phyloP scores from a whole-genome alignment of 2,113 vertebrate genomes.

The Brienomyrus longianalis region DNA sequence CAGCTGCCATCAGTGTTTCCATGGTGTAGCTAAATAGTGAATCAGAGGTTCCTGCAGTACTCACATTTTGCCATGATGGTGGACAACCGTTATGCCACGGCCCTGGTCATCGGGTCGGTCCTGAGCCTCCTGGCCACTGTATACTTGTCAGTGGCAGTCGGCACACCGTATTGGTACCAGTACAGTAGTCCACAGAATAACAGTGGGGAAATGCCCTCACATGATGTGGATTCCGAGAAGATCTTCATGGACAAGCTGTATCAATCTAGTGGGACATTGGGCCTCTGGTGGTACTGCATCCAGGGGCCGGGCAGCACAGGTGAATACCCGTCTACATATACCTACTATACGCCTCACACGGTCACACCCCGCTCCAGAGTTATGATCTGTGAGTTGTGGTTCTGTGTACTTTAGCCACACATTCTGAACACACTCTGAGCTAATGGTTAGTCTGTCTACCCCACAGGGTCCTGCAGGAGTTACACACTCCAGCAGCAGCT shows the following conservation, averaged over 20 bases:
- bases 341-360: not conserved
- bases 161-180: slow-evolving; percentile 92
- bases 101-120: slow-evolving; percentile 88
- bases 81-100: slow-evolving; percentile 93
- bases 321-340: not conserved
- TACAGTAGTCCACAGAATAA: slow-evolving; percentile 73
- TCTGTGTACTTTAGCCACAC: not conserved
- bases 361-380: not conserved
- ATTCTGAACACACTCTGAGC: not conserved
- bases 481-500: slow-evolving; percentile 86
- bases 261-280: slow-evolving; percentile 74
- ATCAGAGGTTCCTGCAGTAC: not conserved
- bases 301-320: slow-evolving; percentile 55
- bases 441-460: not conserved
- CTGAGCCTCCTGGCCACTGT: slow-evolving; percentile 89
- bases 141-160: slow-evolving; percentile 86
- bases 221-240: slow-evolving; percentile 68
- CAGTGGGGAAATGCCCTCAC: slow-evolving; percentile 43
- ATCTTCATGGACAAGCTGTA: slow-evolving; percentile 67
- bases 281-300: slow-evolving; percentile 89
- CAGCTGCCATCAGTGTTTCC: not conserved
- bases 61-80: slow-evolving; percentile 58
- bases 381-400: not conserved
- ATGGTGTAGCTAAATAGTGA: not conserved
- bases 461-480: slow-evolving; percentile 70